Evolutionary conservation across 1,140 invertebrate species (phyloP).

Genomic region (Tenebrio molitor): DNA sequence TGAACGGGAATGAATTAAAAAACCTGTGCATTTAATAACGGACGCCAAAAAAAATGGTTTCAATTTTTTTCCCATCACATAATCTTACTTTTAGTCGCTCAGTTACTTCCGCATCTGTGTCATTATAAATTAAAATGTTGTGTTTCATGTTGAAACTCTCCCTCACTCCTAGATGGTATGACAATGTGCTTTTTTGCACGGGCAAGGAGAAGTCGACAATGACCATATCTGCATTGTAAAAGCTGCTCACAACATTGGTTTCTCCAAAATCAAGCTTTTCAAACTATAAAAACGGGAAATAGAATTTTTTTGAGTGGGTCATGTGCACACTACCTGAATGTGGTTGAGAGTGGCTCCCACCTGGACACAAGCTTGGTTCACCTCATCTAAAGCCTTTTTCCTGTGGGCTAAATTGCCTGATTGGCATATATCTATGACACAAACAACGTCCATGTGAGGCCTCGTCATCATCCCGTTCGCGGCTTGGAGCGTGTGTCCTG

Average conservation of each 20-base stretch:
- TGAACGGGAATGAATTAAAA: too few relatives aligned
- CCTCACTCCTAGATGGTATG: slow-evolving; percentile 97
- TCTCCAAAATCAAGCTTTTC: slow-evolving; percentile 90
- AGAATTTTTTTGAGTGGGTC: slow-evolving; percentile 1
- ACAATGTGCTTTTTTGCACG: slow-evolving; percentile 90
- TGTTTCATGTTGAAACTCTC: slow-evolving; percentile 99
- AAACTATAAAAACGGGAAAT: slow-evolving; percentile 77
- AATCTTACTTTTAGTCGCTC: slow-evolving; percentile 82
- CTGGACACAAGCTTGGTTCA: slow-evolving; percentile 82
- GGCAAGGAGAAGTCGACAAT: slow-evolving; percentile 95
- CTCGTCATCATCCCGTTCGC: slow-evolving; percentile 64
- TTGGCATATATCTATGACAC: slow-evolving; percentile 85
- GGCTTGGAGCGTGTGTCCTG: slow-evolving; percentile 74
- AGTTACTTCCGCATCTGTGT: slow-evolving; percentile 88
- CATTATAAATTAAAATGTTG: slow-evolving; percentile 95
- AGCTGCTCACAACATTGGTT: slow-evolving; percentile 85
- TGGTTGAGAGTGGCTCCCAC: slow-evolving; percentile 87
- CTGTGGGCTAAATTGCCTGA: slow-evolving; percentile 79
- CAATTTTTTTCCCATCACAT: too few relatives aligned
- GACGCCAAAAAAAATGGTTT: too few relatives aligned
- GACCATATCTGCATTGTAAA: slow-evolving; percentile 98
- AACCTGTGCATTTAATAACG: too few relatives aligned
- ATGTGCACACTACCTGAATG: slow-evolving; percentile 76
- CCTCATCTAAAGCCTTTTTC: slow-evolving; percentile 86
- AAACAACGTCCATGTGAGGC: slow-evolving; percentile 90